phyloP scores from a whole-genome alignment of 2,888 invertebrate species.

The Sericinus montela region DNA sequence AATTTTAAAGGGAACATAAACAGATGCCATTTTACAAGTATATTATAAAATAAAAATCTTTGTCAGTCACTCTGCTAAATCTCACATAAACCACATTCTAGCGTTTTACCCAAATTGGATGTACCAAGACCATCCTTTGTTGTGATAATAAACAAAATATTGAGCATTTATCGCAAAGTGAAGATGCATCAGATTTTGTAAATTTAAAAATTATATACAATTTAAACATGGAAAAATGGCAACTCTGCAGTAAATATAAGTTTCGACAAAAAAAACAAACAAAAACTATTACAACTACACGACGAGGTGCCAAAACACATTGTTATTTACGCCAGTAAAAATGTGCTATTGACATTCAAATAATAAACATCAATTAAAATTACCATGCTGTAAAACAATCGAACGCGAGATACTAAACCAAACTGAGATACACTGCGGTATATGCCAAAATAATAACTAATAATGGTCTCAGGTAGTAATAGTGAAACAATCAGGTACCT shows the following conservation, averaged over 20 bases:
- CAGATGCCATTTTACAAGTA: no score
- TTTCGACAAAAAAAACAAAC: not conserved
- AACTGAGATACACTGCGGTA: constrained; percentile 19
- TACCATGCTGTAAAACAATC: constrained; percentile 32
- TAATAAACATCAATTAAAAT: constrained; percentile 19
- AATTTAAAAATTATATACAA: no score
- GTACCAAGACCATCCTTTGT: no score
- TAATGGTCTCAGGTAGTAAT: constrained; percentile 22
- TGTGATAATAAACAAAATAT: no score
- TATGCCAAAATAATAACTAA: constrained; percentile 19
- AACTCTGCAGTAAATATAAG: not conserved
- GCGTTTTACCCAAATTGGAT: no score
- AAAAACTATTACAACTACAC: not conserved
- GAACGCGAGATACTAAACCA: constrained; percentile 8
- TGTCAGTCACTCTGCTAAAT: no score
- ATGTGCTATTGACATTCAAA: not conserved
- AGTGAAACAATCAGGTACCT: constrained; percentile 67
- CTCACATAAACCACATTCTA: no score
- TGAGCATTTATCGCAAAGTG: constrained; percentile 6
- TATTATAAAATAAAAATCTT: no score
- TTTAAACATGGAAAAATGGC: not conserved
- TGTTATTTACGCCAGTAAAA: not conserved
- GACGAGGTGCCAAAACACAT: not conserved
- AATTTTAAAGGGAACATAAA: no score
- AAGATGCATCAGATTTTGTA: not conserved